Evolutionary conservation across 2,113 vertebrate species (phyloP), one percentile per base, ranked within the genome.

Genomic region (Chrysochloris asiatica): DNA sequence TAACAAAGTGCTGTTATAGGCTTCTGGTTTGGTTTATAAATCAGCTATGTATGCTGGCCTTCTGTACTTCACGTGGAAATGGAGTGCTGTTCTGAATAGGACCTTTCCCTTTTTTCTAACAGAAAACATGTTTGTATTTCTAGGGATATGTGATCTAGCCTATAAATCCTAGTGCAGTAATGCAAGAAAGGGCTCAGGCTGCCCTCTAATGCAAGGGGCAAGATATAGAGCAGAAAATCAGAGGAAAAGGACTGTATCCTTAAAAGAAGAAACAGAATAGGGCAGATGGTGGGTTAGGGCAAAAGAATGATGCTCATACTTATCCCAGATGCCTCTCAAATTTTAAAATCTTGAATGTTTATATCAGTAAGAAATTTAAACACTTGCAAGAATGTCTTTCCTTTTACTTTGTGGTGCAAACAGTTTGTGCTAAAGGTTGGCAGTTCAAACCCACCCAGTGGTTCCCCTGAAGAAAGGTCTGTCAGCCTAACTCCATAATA

Each of bases 11-110:
- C 63, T 90, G 93, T 65, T 47, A 65, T 59, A 52, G 8, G 83
- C 89, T 83, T 83, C 59, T 65, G 95, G 90, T 89, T 65, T 59
- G 59, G 83, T 88, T 90, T 93, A 26, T 92, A 92, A 94, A 96
- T 96, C 93, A 93, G 41, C 45, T 4, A 0, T 30, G 33, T 82
- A 48, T 78, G 65, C 38, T 84, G 52, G 69, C 61, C 2, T 0
- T 85, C 36, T 75, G 1, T 79, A 59, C 78, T 92, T 88, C 86
- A 63, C 4, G 0, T 30, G 80, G 94, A 94, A 93, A 86, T 3
- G 22, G 43, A 30, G 38, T 50, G 7, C 28, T 88, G 52, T 22
- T 0, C 0, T 76, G 80, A 85, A 78, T 22, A 83, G 50, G 3
- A 7, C 30, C 33, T 83, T 85, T 77, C 71, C 17, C 38, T 83